Conservation (phyloP, 2,888 invertebrate species). For the Tillus elongatus region DNA sequence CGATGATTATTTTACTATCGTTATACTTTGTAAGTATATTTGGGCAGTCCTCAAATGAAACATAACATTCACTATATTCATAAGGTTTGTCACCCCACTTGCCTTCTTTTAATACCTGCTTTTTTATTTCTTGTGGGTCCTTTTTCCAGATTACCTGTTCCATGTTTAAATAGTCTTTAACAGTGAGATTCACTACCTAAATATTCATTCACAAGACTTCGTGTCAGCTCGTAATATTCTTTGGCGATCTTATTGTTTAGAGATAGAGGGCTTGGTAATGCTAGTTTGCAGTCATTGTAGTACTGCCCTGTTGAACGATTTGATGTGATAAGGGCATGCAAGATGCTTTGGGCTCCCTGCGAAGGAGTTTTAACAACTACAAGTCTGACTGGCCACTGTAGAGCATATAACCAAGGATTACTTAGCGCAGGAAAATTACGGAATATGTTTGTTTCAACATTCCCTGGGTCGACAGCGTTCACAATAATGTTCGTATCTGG, state of each 20-base stretch:
- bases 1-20: slow-evolving; percentile 32
- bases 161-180: too few species aligned
- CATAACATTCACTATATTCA: slow-evolving; percentile 34
- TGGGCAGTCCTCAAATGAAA: slow-evolving; percentile 22
- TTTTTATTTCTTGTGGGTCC: slow-evolving; percentile 12
- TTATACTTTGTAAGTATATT: slow-evolving; percentile 23
- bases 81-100: slow-evolving; percentile 33
- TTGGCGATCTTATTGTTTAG: slow-evolving; percentile 30
- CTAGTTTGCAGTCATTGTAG: slow-evolving; percentile 35
- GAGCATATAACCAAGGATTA: slow-evolving; percentile 33
- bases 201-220: neutral
- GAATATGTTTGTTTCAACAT: slow-evolving; percentile 40
- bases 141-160: slow-evolving; percentile 6
- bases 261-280: slow-evolving; percentile 31
- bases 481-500: slow-evolving; percentile 38
- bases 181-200: neutral
- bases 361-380: slow-evolving; percentile 37
- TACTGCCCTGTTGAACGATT: slow-evolving; percentile 37
- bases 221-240: slow-evolving; percentile 31
- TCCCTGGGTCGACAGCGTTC: slow-evolving; percentile 42
- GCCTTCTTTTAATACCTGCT: slow-evolving; percentile 22
- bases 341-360: slow-evolving; percentile 40
- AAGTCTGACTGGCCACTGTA: slow-evolving; percentile 39
- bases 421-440: slow-evolving; percentile 36
- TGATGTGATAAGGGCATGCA: slow-evolving; percentile 38